Base-by-base conservation (phyloP, 2,888 invertebrate genomes). In the Ornithoptera alexandrae region DNA sequence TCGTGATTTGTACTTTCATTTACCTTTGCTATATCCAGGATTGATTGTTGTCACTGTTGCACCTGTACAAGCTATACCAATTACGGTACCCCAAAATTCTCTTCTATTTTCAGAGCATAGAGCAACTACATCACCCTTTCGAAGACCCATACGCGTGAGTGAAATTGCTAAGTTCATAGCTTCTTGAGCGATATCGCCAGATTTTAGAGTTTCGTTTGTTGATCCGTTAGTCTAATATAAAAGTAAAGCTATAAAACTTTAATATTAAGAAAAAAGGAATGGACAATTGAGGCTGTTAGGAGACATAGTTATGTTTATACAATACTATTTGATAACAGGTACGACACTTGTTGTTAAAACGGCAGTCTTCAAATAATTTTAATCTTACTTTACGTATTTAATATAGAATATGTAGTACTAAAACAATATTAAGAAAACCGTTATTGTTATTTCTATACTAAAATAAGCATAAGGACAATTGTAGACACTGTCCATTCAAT, bases 21-120 rank as follows among this genome's bases (percentile, higher is more conserved):
- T 73, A 85, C 87, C 83, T 82, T 79, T 78, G 57, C 78, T 79
- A 76, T 88, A 89, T 0, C 74, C 77, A 12, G 76, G 75, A 65
- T 81, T 87, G 1, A 85, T 53, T 0, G 86, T 76, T 39, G 87
- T 86, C 0, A 88, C 22, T 0, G 76, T 73, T 0, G 85, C 89
- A 0, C 89, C 89, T 0, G 85, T 72, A 63, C 84, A 84, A 0
- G 74, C 72, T 0, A 75, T 76, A 0, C 89, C 90, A 1, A 89
- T 64, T 0, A 84, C 76, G 3, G 86, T 80, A 0, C 81, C 76
- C 76, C 80, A 85, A 39, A 76, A 89, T 62, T 90, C 89, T 2
- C 72, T 70, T 8, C 85, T 77, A 62, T 88, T 90, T 67, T 90
- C 90, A 0, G 88, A 79, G 30, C 86, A 78, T 0, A 90, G 53